These are phyloP conservation scores for Aquatica leii DNA, from an alignment of 2,888 invertebrate genomes.

Conservation along the genomic window DNA sequence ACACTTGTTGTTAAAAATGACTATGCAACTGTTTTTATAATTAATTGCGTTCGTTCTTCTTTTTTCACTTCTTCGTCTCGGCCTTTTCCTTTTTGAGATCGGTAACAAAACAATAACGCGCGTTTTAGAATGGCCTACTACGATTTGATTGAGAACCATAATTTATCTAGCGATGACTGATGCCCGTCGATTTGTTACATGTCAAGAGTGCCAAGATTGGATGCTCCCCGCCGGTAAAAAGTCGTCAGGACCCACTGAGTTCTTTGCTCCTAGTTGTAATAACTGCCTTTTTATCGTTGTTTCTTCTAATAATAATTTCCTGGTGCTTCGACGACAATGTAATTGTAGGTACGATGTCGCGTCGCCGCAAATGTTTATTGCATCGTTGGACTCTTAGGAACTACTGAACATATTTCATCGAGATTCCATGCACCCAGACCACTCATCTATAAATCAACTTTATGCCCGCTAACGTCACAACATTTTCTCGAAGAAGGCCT, in stretches of 20 bases:
- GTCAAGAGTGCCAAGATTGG: constrained; percentile 59
- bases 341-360: background rate
- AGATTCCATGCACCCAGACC: constrained; percentile 31
- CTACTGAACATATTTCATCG: constrained; percentile 37
- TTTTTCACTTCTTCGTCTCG: constrained; percentile 26
- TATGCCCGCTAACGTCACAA: constrained; percentile 37
- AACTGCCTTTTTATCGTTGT: constrained; percentile 9
- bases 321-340: no score
- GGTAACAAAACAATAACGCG: constrained; percentile 16
- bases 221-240: constrained; percentile 56
- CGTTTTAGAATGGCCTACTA: constrained; percentile 31
- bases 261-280: constrained; percentile 37
- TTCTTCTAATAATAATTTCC: background rate
- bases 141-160: constrained; percentile 45
- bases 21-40: constrained; percentile 37
- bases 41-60: constrained; percentile 38
- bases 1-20: constrained; percentile 31
- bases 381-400: constrained; percentile 13
- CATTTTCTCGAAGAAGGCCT: constrained; percentile 27
- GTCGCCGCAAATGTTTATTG: background rate
- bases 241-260: constrained; percentile 56
- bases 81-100: background rate
- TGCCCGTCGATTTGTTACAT: constrained; percentile 60
- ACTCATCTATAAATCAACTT: constrained; percentile 39
- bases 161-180: constrained; percentile 57